Base-by-base conservation (phyloP, 2,797 vertebrate genomes). In the Falco biarmicus region DNA sequence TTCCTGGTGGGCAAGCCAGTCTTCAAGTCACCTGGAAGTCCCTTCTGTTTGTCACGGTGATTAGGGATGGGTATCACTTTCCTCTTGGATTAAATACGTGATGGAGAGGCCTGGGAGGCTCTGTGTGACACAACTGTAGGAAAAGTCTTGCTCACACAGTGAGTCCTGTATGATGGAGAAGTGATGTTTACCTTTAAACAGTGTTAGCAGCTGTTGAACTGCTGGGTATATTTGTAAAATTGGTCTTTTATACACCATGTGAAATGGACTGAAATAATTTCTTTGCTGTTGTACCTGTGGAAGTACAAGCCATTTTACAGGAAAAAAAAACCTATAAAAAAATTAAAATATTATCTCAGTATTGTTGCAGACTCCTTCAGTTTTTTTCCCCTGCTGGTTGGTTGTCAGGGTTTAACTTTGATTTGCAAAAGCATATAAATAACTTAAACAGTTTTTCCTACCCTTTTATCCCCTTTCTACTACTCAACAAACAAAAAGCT, bases 241-340 rank as follows among this genome's bases (percentile, higher is more conserved):
- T 87, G 84, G 92, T 97, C 94, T 98, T 98, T 98, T 97, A 84
- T 98, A 97, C 70, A 32, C 96, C 83, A 15, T 92, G 97, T 97
- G 96, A 96, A 95, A 97, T 93, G 94, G 95, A 97, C 86, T 93
- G 90, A 96, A 88, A 88, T 93, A 90, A 97, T 97, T 97, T 94
- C 94, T 97, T 97, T 97, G 97, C 97, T 97, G 73, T 98, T 97
- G 96, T 97, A 98, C 95, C 96, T 98, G 97, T 98, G 98, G 98
- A 98, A 98, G 97, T 97, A 98, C 96, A 98, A 98, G 98, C 98
- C 98, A 98, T 98, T 98, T 98, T 98, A 95, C 91, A 97, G 97
- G 50, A 3, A 32, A 84, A 89, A 48, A 69, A 31, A 26, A 39
- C 3, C 11, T 14, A 41, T 41, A 59, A 66, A 61, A 54, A 70